A percentile compares a stretch with the other conserved stretches of the same genome.
phyloP scores from a whole-genome alignment of 2,797 vertebrate genomes.

The Anguilla marmorata region DNA sequence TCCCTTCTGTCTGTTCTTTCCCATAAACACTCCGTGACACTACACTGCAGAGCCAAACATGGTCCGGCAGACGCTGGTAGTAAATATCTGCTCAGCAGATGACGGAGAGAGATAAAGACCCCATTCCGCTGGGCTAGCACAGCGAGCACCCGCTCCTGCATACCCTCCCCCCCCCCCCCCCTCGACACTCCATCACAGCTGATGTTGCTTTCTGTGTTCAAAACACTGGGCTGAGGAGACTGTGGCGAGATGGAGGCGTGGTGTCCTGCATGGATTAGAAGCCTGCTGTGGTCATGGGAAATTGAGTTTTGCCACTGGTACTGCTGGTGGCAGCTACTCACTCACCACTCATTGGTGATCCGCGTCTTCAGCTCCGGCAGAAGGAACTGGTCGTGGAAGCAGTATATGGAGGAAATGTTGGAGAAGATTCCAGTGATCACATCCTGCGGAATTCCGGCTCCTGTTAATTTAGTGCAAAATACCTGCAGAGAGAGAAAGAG shows the following conservation, averaged over 20 bases:
- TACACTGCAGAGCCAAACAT: constrained; percentile 21
- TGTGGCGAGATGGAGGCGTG: not conserved
- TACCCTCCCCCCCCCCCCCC: not conserved
- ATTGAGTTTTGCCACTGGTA: not conserved
- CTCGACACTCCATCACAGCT: constrained; percentile 22
- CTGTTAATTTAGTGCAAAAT: constrained; percentile 89
- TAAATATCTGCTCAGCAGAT: constrained; percentile 42
- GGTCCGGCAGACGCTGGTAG: constrained; percentile 40
- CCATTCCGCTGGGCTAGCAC: constrained; percentile 36
- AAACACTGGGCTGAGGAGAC: not conserved
- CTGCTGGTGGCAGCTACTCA: constrained; percentile 28
- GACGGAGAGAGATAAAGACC: constrained; percentile 33
- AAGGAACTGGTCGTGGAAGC: constrained; percentile 94
- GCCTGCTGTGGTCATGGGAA: not conserved
- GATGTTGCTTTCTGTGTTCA: constrained; percentile 15
- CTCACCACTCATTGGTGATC: constrained; percentile 92
- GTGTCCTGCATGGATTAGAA: not conserved
- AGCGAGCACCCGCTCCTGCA: not conserved
- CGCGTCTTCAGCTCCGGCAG: constrained; percentile 90
- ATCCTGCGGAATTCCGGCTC: constrained; percentile 85
- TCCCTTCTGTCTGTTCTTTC: not conserved
- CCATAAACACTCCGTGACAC: constrained; percentile 1
- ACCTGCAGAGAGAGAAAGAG: constrained; percentile 67
- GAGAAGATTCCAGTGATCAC: constrained; percentile 96
- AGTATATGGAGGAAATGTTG: constrained; percentile 96